Base-by-base conservation (phyloP, 2,888 invertebrate species). In the Drosophila borealis region DNA sequence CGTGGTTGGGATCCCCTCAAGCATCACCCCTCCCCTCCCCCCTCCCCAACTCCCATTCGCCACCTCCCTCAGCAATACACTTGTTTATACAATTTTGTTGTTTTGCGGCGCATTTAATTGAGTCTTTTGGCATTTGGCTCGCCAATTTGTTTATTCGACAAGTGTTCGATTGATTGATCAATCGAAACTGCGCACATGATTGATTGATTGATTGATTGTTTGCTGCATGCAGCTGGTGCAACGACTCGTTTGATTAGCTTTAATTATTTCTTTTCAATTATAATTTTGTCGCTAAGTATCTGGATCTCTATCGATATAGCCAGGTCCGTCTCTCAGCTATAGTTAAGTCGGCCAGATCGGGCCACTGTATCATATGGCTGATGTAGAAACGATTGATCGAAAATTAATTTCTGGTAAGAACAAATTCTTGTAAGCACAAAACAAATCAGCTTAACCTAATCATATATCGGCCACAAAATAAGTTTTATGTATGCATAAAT, bases 31-130 rank as follows among this genome's bases (percentile, higher is more conserved):
- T 2, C 29, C 8, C 29, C 6, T 2, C 17, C 17, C 17, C 2
- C 17, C 17, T 17, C 1, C 17, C 17, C 17, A n/a, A n/a, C n/a
- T n/a, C 17, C 17, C 1, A 17, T 17, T 6, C 25, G 1, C 25
- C 25, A 6, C 29, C 8, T 8, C 29, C 1, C 1, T 2, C 11
- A 3, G 6, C 14, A 39, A 39, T 2, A 29, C 6, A 29, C 57
- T 63, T 64, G 53, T 54, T 68, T 78, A 44, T 34, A 49, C 34
- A 65, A 60, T 42, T 51, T 14, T 25, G 5, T 39, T 45, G 49
- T 54, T 55, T 61, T 64, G 45, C 33, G 53, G 70, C 63, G 60
- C 57, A 60, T 60, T 67, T 72, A 72, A 74, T 72, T 64, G 74
- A 72, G 66, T 77, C 54, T 60, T 63, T 66, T 48, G 36, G 45